Conservation (phyloP, 2,113 vertebrate genomes). For the Vidua chalybeata region DNA sequence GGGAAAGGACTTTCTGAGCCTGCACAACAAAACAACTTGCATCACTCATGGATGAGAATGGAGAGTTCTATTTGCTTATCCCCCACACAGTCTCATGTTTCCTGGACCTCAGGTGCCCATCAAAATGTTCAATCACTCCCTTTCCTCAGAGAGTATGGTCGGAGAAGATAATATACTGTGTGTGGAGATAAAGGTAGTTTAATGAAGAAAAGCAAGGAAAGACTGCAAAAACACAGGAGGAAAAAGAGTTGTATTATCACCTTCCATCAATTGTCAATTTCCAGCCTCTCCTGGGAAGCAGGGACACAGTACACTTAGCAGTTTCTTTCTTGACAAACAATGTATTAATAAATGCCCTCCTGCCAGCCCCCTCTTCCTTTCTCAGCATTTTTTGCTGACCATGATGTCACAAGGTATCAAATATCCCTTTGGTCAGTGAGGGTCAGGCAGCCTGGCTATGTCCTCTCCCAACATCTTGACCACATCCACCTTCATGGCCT, state of each 20-base stretch:
- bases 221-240: background rate
- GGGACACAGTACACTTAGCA: background rate
- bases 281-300: background rate
- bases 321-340: background rate
- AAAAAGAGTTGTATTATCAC: background rate
- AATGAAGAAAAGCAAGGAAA: background rate
- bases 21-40: background rate
- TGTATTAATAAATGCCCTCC: background rate
- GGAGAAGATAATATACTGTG: background rate
- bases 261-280: background rate
- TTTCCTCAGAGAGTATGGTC: background rate
- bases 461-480: background rate
- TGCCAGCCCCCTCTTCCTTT: background rate
- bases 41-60: background rate
- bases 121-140: background rate
- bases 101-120: background rate
- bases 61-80: background rate
- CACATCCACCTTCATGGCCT: background rate
- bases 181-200: background rate
- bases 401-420: background rate
- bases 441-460: background rate
- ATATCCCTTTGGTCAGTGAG: background rate
- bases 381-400: background rate
- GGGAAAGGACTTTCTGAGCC: background rate
- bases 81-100: background rate